phyloP scores from a whole-genome alignment of 2,888 invertebrate genomes.

The Brachylomia viminalis region DNA sequence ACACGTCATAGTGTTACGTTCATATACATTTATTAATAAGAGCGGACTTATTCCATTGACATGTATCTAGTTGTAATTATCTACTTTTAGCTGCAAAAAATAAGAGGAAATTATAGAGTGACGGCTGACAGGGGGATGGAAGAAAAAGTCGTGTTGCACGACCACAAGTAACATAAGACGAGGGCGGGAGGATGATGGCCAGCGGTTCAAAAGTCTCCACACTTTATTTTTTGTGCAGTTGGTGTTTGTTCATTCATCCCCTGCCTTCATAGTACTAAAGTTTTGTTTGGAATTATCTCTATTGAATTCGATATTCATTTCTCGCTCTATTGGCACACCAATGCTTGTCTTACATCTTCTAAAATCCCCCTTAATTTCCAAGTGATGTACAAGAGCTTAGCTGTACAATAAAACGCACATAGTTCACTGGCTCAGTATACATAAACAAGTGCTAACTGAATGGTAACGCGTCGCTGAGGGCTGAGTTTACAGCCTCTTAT shows the following conservation, averaged over 20 bases:
- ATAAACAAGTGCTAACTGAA: constrained; percentile 41
- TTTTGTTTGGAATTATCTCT: neutral
- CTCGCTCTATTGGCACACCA: neutral
- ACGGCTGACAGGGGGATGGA: neutral
- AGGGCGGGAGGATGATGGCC: neutral
- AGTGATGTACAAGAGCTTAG: constrained; percentile 15
- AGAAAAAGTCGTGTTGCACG: neutral
- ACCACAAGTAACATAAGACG: neutral
- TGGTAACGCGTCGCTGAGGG: constrained; percentile 14
- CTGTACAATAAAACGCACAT: constrained; percentile 31
- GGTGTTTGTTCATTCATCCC: neutral
- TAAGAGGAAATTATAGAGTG: neutral
- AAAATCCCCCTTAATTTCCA: neutral
- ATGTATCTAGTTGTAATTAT: neutral
- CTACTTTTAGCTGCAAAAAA: neutral
- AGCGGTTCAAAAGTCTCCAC: neutral
- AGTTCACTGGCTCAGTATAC: constrained; percentile 9
- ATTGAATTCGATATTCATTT: neutral
- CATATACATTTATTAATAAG: neutral
- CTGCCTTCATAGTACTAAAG: neutral
- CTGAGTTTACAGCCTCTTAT: constrained; percentile 42
- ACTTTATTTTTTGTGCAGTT: neutral
- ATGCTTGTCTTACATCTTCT: neutral
- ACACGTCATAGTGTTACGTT: neutral
- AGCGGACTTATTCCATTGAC: neutral